Evolutionary conservation across 2,888 invertebrate species (phyloP).

Genomic region (Drosophila suboccidentalis): DNA sequence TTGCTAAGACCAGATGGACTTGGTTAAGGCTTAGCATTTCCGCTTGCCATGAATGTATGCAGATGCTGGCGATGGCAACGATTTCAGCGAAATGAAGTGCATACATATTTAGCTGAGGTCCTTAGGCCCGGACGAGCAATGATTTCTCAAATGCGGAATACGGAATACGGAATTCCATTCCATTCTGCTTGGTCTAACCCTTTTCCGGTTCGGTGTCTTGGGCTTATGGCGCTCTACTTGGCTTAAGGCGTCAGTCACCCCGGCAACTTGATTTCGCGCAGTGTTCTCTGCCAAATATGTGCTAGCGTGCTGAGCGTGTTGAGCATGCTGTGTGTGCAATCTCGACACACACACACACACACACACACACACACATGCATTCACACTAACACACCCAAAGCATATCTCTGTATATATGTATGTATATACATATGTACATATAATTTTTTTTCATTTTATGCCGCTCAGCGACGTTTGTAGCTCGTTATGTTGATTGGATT

Average conservation of each 20-base stretch:
- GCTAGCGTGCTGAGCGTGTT: slow-evolving; percentile 59
- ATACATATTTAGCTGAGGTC: slow-evolving; percentile 29
- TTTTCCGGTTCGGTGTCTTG: slow-evolving; percentile 40
- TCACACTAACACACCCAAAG: slow-evolving; percentile 31
- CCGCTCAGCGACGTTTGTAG: slow-evolving; percentile 80
- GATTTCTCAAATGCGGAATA: slow-evolving; percentile 41
- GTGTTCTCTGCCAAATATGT: slow-evolving; percentile 52
- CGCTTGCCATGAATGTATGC: neutral
- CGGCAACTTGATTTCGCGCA: slow-evolving; percentile 61
- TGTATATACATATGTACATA: slow-evolving; percentile 25
- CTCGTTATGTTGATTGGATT: slow-evolving; percentile 83
- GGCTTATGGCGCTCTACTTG: slow-evolving; percentile 50
- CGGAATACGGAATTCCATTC: slow-evolving; percentile 22
- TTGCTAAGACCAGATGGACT: slow-evolving; percentile 12
- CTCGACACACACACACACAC: slow-evolving; percentile 33
- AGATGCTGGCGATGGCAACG: neutral
- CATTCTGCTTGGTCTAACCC: slow-evolving; percentile 40
- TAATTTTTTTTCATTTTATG: slow-evolving; percentile 72
- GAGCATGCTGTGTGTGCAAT: slow-evolving; percentile 60
- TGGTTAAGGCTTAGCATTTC: slow-evolving; percentile 16
- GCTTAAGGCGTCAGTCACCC: slow-evolving; percentile 49
- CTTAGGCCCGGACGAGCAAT: slow-evolving; percentile 40
- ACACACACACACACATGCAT: slow-evolving; percentile 29
- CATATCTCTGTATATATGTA: slow-evolving; percentile 10
- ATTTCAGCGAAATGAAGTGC: neutral